Evolutionary conservation across 2,888 invertebrate species (phyloP).

Genomic region (Andrena flavipes): DNA sequence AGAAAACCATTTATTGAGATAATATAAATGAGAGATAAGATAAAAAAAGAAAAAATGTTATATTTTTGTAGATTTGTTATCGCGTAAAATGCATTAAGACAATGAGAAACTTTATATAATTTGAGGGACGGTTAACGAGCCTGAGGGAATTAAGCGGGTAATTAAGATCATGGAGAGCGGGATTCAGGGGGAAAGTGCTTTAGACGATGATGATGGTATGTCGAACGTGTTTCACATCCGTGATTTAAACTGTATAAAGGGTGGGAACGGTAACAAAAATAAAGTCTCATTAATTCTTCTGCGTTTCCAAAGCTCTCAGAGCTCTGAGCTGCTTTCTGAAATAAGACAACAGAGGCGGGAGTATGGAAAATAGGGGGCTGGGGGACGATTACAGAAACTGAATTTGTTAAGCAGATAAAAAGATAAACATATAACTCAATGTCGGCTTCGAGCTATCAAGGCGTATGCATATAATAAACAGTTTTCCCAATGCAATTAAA

Average conservation of each 20-base stretch:
- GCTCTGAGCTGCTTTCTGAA: slow-evolving; percentile 51
- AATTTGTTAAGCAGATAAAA: slow-evolving; percentile 23
- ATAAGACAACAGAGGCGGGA: slow-evolving; percentile 17
- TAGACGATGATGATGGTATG: slow-evolving; percentile 59
- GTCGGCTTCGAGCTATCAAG: slow-evolving; percentile 65
- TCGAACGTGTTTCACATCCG: slow-evolving; percentile 59
- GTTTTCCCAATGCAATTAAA: slow-evolving; percentile 56
- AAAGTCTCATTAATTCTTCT: slow-evolving; percentile 61
- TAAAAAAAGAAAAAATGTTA: slow-evolving; percentile 77
- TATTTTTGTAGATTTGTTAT: slow-evolving; percentile 85
- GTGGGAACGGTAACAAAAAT: slow-evolving; percentile 17
- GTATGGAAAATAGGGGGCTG: slow-evolving; percentile 18
- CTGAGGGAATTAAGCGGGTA: slow-evolving; percentile 51
- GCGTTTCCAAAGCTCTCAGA: slow-evolving; percentile 63
- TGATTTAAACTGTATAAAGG: slow-evolving; percentile 43
- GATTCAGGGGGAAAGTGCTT: slow-evolving; percentile 60
- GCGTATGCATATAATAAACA: slow-evolving; percentile 58
- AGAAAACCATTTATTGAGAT: slow-evolving; percentile 78
- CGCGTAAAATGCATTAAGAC: slow-evolving; percentile 83
- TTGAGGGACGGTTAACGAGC: slow-evolving; percentile 70
- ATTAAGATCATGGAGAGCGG: slow-evolving; percentile 15
- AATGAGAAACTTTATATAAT: slow-evolving; percentile 82
- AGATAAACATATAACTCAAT: slow-evolving; percentile 52
- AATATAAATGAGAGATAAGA: slow-evolving; percentile 80
- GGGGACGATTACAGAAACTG: slow-evolving; percentile 15